Evolutionary conservation across 2,888 invertebrate species (phyloP), one percentile per base, ranked within the genome.

Genomic region (Strigamia transsilvanica): DNA sequence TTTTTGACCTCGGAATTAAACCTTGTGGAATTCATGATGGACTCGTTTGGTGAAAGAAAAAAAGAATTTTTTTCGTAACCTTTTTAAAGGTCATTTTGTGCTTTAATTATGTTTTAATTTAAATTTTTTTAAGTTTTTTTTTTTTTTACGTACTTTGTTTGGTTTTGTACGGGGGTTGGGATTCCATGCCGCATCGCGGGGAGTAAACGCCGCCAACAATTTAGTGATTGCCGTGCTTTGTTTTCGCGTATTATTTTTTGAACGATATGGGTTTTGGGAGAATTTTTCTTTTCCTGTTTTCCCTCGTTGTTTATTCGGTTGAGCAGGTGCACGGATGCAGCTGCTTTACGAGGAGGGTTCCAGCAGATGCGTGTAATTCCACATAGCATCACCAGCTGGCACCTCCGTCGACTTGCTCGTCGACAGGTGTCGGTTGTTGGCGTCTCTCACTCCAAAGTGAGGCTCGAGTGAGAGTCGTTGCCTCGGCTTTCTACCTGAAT

Each of bases 391-490:
- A 46, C 46, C 46, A 46, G 46, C 46, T 46, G 46, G 46, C 46
- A 46, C 46, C 12, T 3, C 46, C 15, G 15, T 46, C 46, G 46
- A 13, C 46, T 13, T 46, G 10, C 13, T 15, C 46, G 46, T 46
- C 46, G 46, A 46, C 46, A 46, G 46, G 46, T 46, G 46, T 46
- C 46, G 46, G 46, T 46, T 46, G 46, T 46, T 46, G 46, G 46
- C 46, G 46, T 46, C 46, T 10, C 46, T 46, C 46, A 46, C 12
- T 46, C 46, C 46, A 46, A 6, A 46, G 46, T 46, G 46, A 46
- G 46, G 46, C 46, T 46, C 46, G 46, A 46, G 46, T 46, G 46
- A 46, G 46, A 46, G 46, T 46, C 46, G 46, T 46, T 46, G 46
- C 46, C 46, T 46, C 46, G 12, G 46, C 6, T 12, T 46, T 46